A percentile compares a stretch with the other conserved stretches of the same genome.
Evolutionary conservation across 2,888 invertebrate species (phyloP).

Genomic region (Microplitis deprimator): DNA sequence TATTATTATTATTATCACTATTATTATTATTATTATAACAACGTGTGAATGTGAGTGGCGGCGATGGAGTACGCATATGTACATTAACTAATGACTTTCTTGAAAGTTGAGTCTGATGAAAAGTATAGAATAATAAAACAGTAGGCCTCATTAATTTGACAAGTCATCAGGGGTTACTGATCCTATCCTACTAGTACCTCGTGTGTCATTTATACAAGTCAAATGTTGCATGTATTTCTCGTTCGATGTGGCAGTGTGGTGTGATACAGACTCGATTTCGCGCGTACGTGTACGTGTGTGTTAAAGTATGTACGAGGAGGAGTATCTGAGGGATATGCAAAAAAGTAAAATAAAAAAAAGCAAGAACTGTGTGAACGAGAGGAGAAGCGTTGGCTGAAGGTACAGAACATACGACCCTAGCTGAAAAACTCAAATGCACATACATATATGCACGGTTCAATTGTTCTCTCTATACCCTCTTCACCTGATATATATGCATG

Average conservation of each 20-base stretch:
- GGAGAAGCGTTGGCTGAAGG: constrained; percentile 32
- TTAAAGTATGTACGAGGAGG: constrained; percentile 46
- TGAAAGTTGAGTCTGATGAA: background rate
- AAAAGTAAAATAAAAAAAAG: constrained; percentile 44
- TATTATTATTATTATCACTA: background rate
- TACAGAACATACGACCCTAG: constrained; percentile 46
- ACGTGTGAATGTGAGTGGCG: background rate
- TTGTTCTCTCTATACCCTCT: constrained; percentile 55
- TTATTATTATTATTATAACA: background rate
- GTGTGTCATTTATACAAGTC: constrained; percentile 6
- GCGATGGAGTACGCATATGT: background rate
- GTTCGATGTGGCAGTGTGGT: too few relatives aligned
- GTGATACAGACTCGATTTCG: constrained; percentile 8
- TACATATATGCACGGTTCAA: constrained; percentile 57
- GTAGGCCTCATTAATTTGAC: background rate
- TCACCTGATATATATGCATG: constrained; percentile 23
- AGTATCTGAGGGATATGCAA: constrained; percentile 63
- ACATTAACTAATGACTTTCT: constrained; percentile 26
- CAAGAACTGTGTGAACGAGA: constrained; percentile 51
- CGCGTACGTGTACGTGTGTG: constrained; percentile 13
- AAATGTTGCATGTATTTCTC: background rate
- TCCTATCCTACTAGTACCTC: background rate
- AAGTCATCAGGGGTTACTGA: constrained; percentile 5
- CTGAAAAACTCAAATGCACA: constrained; percentile 61
- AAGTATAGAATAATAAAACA: constrained; percentile 3